Conservation (phyloP, 2,797 vertebrate species). For the Halcyon badia region DNA sequence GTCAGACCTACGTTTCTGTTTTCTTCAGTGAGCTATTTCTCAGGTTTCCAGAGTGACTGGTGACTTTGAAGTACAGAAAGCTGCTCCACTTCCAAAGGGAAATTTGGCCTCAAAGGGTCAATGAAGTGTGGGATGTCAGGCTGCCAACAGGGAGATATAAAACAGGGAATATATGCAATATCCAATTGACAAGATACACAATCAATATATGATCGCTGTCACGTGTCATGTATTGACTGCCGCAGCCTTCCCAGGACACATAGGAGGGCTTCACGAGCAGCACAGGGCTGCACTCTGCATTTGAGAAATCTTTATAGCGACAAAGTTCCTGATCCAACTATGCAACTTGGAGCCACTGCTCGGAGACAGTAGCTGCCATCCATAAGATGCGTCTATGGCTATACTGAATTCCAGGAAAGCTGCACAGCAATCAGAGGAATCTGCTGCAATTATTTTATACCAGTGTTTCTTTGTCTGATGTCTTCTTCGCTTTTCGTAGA, state of each 20-base stretch:
- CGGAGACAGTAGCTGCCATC: not conserved
- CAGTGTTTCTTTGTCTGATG: not conserved
- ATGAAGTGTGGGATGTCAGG: not conserved
- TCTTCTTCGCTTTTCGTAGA: not conserved
- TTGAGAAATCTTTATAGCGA: not conserved
- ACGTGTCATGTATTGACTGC: rapidly evolving
- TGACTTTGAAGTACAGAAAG: not conserved
- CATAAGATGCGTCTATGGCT: not conserved
- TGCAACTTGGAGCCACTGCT: rapidly evolving
- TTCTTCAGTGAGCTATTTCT: not conserved
- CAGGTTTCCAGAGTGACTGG: not conserved
- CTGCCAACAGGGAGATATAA: not conserved
- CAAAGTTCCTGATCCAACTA: not conserved
- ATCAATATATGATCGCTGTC: not conserved
- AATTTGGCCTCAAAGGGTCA: not conserved
- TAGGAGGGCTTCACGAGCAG: not conserved
- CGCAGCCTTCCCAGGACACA: not conserved
- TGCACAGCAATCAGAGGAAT: not conserved
- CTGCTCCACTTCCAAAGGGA: not conserved
- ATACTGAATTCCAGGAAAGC: not conserved
- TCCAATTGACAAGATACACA: not conserved
- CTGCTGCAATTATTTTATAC: not conserved
- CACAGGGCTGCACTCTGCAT: not conserved
- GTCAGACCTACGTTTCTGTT: not conserved
- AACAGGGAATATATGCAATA: not conserved